Evolutionary conservation across 2,888 invertebrate genomes (phyloP).

Genomic region (Oxytorus armatus): DNA sequence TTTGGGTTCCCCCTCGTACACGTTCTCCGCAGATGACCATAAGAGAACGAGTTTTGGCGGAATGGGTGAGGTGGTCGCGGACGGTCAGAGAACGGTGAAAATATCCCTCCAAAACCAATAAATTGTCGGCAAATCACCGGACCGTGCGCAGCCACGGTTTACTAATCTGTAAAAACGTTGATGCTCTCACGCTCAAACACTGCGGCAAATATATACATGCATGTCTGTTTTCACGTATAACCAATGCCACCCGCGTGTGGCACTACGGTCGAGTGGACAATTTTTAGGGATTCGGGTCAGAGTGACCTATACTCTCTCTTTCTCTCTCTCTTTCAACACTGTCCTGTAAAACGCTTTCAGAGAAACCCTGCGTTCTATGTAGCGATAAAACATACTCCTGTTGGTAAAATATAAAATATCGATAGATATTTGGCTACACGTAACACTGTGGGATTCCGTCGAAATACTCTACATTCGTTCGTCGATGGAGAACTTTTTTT

Average conservation of each 20-base stretch:
- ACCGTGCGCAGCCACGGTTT: constrained; percentile 69
- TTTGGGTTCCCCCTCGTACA: no score
- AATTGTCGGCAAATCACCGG: constrained; percentile 77
- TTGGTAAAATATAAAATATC: neutral
- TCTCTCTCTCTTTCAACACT: neutral
- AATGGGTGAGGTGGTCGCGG: neutral
- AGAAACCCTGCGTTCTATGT: neutral
- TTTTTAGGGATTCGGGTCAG: constrained; percentile 25
- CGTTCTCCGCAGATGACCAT: constrained; percentile 18
- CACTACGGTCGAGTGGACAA: constrained; percentile 32
- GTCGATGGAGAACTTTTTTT: no score
- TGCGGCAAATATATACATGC: neutral
- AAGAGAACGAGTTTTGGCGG: constrained; percentile 30
- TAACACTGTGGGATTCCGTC: neutral
- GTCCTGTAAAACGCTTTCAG: constrained; percentile 26
- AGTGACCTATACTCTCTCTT: constrained; percentile 16
- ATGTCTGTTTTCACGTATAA: neutral
- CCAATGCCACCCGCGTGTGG: neutral
- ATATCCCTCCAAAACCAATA: constrained; percentile 75
- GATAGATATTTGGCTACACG: constrained; percentile 1
- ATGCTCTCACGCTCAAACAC: constrained; percentile 35
- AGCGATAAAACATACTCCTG: neutral
- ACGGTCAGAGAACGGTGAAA: constrained; percentile 59
- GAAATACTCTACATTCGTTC: neutral
- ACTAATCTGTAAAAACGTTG: constrained; percentile 76